A percentile compares a stretch with the other conserved stretches of the same genome.
Evolutionary conservation across 2,113 vertebrate genomes (phyloP).

Genomic region (Scopus umbretta): DNA sequence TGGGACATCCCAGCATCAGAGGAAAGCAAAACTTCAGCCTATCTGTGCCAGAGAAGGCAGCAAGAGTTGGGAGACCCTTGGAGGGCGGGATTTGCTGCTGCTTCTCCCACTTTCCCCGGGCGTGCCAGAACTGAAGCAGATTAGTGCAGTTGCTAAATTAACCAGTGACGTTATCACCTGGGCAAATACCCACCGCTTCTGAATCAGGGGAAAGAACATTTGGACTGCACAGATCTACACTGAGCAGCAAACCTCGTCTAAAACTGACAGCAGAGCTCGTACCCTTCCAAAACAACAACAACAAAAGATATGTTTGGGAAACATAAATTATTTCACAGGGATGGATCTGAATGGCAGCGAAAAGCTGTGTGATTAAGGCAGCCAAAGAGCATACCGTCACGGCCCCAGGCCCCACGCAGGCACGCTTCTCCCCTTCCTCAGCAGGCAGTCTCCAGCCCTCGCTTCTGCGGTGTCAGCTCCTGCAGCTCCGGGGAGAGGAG

Average conservation of each 20-base stretch:
- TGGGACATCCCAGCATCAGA: not conserved
- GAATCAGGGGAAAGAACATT: not conserved
- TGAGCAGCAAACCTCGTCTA: not conserved
- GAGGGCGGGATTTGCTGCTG: not conserved
- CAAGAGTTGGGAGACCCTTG: fast-evolving
- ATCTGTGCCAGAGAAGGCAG: not conserved
- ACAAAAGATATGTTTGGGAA: not conserved
- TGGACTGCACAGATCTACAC: not conserved
- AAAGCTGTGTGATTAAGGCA: not conserved
- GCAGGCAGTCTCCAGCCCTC: not conserved
- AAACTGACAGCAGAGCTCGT: not conserved
- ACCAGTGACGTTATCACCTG: not conserved
- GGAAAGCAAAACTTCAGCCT: not conserved
- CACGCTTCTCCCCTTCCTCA: not conserved
- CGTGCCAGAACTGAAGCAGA: not conserved
- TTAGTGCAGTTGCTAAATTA: not conserved
- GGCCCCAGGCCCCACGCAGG: not conserved
- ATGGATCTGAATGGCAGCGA: not conserved
- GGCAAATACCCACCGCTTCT: not conserved
- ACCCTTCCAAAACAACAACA: not conserved
- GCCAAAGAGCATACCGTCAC: not conserved
- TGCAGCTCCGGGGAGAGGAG: not conserved
- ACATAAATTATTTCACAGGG: not conserved
- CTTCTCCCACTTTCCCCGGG: not conserved
- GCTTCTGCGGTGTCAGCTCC: not conserved